Conservation (phyloP, 1,140 invertebrate genomes). For the Sogatella furcifera region DNA sequence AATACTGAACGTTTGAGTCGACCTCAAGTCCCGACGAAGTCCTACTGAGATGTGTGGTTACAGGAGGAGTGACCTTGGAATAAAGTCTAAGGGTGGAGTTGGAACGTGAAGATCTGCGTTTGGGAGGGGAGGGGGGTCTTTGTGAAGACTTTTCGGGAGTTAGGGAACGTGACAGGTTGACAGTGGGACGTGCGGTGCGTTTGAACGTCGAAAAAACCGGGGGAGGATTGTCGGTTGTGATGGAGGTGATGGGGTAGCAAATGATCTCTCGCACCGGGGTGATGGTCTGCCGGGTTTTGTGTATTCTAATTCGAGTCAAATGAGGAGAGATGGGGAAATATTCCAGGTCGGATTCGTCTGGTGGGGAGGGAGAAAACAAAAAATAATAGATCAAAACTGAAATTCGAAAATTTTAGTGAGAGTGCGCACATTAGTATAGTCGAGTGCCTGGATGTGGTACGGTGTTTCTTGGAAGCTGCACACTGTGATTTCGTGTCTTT, state of each 20-base stretch:
- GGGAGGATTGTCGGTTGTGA: slow-evolving; percentile 26
- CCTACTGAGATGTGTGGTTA: slow-evolving; percentile 23
- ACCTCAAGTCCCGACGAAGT: slow-evolving; percentile 18
- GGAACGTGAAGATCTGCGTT: slow-evolving; percentile 57
- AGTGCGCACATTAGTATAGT: no score
- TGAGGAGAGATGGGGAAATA: slow-evolving; percentile 71
- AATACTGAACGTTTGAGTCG: slow-evolving; percentile 19
- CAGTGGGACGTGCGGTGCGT: slow-evolving; percentile 39
- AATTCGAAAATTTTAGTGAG: neutral
- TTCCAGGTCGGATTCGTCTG: slow-evolving; percentile 48
- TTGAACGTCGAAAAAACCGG: slow-evolving; percentile 39
- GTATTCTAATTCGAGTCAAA: slow-evolving; percentile 64
- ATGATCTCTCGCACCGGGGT: slow-evolving; percentile 36
- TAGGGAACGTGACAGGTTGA: slow-evolving; percentile 19
- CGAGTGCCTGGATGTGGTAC: no score
- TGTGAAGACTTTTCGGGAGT: slow-evolving; percentile 24
- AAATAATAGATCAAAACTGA: slow-evolving; percentile 1
- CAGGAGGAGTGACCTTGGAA: slow-evolving; percentile 32
- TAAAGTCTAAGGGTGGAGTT: slow-evolving; percentile 55
- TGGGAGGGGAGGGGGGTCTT: slow-evolving; percentile 48
- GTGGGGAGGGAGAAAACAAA: slow-evolving; percentile 9
- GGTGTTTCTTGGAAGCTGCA: no score
- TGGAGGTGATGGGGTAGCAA: slow-evolving; percentile 43
- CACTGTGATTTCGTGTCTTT: no score
- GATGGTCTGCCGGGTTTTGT: slow-evolving; percentile 39